These are phyloP conservation scores for Hylaeus volcanicus DNA, from an alignment of 1,140 invertebrate species.

Conservation along the genomic window DNA sequence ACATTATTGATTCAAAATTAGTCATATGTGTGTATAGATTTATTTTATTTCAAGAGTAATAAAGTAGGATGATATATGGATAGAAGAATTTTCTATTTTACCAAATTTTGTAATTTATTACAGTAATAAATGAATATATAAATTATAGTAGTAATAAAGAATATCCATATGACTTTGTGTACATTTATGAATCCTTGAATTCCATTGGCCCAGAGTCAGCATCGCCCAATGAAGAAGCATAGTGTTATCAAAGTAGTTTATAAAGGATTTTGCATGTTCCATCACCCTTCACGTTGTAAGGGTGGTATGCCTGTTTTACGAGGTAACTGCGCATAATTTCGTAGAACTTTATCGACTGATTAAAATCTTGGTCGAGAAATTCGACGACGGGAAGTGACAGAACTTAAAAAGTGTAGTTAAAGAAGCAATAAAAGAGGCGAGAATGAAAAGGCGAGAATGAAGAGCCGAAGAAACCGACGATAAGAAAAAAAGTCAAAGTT, in stretches of 20 bases:
- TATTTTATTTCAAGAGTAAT: too few relatives aligned
- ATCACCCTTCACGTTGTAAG: neutral
- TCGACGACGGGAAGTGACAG: neutral
- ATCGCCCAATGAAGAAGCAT: too few relatives aligned
- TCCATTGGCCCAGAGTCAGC: too few relatives aligned
- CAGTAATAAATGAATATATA: too few relatives aligned
- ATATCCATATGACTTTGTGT: too few relatives aligned
- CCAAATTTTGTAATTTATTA: too few relatives aligned
- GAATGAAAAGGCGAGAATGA: neutral
- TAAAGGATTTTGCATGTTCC: slow-evolving; percentile 15
- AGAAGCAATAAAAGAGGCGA: neutral
- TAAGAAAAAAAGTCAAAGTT: neutral
- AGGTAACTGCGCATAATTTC: neutral
- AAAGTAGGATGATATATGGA: too few relatives aligned
- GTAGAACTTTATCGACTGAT: slow-evolving; percentile 32
- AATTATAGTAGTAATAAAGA: too few relatives aligned
- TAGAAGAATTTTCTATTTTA: too few relatives aligned
- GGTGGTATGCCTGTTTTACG: neutral
- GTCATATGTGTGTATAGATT: too few relatives aligned
- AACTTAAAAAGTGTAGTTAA: neutral
- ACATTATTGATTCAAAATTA: too few relatives aligned
- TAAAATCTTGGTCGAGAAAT: slow-evolving; percentile 38
- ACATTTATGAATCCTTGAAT: too few relatives aligned
- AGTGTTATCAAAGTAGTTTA: neutral
- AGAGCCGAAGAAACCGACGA: neutral